Base-by-base conservation (phyloP, 1,140 invertebrate genomes). In the Conopomorpha cramerella region DNA sequence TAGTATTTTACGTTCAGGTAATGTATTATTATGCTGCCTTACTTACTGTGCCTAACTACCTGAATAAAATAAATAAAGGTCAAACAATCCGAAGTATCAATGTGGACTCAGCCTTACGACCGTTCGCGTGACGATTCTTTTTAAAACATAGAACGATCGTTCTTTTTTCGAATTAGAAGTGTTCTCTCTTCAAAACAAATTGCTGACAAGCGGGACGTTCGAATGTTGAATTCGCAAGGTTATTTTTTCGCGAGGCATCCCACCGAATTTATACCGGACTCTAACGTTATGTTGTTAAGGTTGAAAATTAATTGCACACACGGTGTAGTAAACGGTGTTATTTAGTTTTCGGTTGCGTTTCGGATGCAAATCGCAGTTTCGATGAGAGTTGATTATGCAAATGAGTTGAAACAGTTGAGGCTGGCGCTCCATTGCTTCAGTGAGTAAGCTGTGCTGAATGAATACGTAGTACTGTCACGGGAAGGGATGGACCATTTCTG, bases 111-210 rank as follows among this genome's bases (percentile, higher is more conserved):
- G 2, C 26, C 54, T 36, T 58, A 40, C 52, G n/a, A 26, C 39
- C 45, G 44, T 38, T 73, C 51, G 68, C 68, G 68, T 73, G 68
- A 68, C 62, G 68, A 39, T 63, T 58, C 59, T 65, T 70, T 66
- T 68, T 62, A 68, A n/a, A 73, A 68, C 59, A 67, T 71, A 67
- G 61, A 61, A 61, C 48, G 49, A 40, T 65, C 57, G 51, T 68
- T 68, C 62, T 67, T 72, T 71, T 71, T 68, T 58, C 62, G 58
- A 73, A 68, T 73, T 73, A 73, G 66, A 73, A 73, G 60, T 66
- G 62, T 66, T 73, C 62, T 70, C 49, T 58, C 53, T 70, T 67
- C 64, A 73, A 73, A 71, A 73, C 64, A 71, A 73, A 73, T 73
- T 73, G 68, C 68, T 73, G 68, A 68, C 68, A 73, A 63, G 58